These are phyloP conservation scores for Anguilla obscura DNA, from an alignment of 2,797 vertebrate species.

Conservation along the genomic window DNA sequence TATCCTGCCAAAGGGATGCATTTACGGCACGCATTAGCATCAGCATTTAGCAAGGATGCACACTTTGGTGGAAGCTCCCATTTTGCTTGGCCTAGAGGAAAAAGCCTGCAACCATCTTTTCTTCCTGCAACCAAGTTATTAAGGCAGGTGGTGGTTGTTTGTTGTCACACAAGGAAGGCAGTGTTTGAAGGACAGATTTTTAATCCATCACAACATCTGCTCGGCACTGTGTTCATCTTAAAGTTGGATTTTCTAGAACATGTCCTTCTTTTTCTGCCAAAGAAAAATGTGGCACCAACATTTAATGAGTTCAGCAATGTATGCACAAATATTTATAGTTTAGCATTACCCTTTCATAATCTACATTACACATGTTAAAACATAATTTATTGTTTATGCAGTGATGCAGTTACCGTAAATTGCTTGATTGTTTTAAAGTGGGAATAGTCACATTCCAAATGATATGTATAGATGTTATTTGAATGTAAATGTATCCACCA, in stretches of 20 bases:
- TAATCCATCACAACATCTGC: not conserved
- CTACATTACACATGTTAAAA: too few species aligned
- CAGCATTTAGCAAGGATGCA: slow-evolving; percentile 52
- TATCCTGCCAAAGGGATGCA: slow-evolving; percentile 48
- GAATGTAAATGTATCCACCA: not conserved
- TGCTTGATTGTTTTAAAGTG: too few species aligned
- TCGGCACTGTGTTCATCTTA: not conserved
- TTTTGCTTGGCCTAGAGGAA: not conserved
- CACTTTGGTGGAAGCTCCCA: slow-evolving; percentile 39
- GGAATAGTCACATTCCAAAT: too few species aligned
- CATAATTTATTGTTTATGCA: too few species aligned
- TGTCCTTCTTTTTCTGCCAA: slow-evolving; percentile 27
- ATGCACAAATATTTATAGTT: not conserved
- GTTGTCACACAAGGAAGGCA: not conserved
- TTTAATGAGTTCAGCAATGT: not conserved
- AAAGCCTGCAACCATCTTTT: not conserved
- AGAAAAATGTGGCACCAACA: not conserved
- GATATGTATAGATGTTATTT: not conserved
- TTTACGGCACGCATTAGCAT: slow-evolving; percentile 32
- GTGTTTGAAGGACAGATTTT: not conserved
- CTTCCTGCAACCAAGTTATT: not conserved
- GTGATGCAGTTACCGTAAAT: too few species aligned
- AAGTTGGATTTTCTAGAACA: not conserved
- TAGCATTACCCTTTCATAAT: too few species aligned
- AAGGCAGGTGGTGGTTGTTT: not conserved